Conservation (phyloP, 1,140 invertebrate species). For the Aphaenogaster ashmeadi region DNA sequence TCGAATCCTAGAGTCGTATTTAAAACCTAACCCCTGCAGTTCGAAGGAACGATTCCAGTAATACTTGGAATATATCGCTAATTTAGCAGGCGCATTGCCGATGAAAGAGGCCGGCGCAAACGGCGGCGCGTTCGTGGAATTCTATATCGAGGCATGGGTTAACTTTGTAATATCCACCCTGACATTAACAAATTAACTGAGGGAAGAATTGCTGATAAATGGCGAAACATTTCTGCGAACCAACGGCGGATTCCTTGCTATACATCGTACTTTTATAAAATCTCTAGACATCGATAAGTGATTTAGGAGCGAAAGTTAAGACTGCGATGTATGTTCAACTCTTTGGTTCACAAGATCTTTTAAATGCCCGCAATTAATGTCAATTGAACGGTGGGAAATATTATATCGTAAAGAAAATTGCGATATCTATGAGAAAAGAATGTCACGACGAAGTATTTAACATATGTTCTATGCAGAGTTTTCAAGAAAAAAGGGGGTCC, state of each 20-base stretch:
- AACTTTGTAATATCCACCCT: slow-evolving; percentile 24
- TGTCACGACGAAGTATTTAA: neutral
- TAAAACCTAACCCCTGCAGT: neutral
- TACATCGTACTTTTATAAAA: neutral
- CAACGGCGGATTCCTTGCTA: neutral
- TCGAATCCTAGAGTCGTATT: neutral
- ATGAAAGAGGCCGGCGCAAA: slow-evolving; percentile 7
- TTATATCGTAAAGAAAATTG: neutral
- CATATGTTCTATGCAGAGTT: neutral
- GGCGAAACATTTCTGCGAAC: slow-evolving; percentile 2
- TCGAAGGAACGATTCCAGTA: slow-evolving; percentile 22
- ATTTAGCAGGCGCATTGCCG: slow-evolving; percentile 32
- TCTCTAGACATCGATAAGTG: slow-evolving; percentile 21
- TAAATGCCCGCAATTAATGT: slow-evolving; percentile 6
- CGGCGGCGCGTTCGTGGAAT: slow-evolving; percentile 38
- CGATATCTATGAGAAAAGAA: neutral
- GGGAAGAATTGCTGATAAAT: slow-evolving; percentile 34
- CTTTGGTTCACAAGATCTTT: neutral
- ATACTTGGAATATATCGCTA: slow-evolving; percentile 51
- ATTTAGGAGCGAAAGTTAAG: slow-evolving; percentile 45
- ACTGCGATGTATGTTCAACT: neutral
- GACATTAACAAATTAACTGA: slow-evolving; percentile 40
- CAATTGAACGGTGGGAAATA: slow-evolving; percentile 18
- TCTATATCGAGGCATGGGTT: neutral
- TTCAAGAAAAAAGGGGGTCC: neutral